These are phyloP conservation scores for Columbina picui DNA, from an alignment of 2,113 vertebrate genomes.

Conservation along the genomic window DNA sequence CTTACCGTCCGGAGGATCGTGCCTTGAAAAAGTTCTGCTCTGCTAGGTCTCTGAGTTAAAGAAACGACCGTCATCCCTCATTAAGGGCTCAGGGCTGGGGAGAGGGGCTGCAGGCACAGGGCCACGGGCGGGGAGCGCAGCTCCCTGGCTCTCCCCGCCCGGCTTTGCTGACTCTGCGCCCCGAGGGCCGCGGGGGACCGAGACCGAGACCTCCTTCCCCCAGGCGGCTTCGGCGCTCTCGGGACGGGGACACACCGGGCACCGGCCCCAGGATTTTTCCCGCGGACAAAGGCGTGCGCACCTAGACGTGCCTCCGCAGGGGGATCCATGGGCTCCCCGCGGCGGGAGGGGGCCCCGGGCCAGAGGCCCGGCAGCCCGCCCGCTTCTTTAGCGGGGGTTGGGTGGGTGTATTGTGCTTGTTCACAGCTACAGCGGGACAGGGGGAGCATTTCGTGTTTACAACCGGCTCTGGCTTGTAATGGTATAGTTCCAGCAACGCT, in stretches of 20 bases:
- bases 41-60: background rate
- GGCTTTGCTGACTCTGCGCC: background rate
- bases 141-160: background rate
- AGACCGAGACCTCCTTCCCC: background rate
- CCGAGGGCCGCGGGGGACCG: background rate
- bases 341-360: background rate
- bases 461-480: background rate
- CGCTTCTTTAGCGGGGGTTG: background rate
- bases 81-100: background rate
- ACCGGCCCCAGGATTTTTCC: background rate
- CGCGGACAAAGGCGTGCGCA: background rate
- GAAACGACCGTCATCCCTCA: background rate
- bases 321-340: background rate
- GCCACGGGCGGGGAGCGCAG: background rate
- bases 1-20: slow-evolving; percentile 9
- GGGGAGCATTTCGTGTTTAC: slow-evolving; percentile 36
- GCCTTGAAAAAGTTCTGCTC: slow-evolving; percentile 1
- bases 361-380: background rate
- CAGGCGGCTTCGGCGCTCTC: background rate
- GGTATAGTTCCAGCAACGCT: slow-evolving; percentile 46
- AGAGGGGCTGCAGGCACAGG: background rate
- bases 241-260: background rate
- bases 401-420: background rate
- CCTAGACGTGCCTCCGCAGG: background rate
- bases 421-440: background rate